Conservation (phyloP, 2,113 vertebrate species). For the Sapajus apella region DNA sequence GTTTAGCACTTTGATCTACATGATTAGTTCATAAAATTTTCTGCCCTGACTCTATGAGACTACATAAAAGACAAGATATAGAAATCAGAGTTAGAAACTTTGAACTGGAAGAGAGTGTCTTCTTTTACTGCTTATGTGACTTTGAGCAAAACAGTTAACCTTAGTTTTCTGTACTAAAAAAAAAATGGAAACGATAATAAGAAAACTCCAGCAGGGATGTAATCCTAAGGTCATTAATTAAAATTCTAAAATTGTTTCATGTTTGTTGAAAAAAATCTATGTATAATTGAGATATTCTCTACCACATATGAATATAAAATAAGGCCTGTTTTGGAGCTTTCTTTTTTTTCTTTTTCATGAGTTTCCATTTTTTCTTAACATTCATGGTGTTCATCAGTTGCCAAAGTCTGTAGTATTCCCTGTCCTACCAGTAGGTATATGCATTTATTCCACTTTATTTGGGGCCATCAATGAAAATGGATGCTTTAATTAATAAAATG, state of each 20-base stretch:
- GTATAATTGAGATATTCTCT: neutral
- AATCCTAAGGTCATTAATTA: neutral
- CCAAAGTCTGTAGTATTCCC: neutral
- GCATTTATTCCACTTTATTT: neutral
- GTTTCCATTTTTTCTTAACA: neutral
- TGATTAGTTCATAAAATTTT: neutral
- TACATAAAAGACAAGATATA: neutral
- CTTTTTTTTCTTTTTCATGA: neutral
- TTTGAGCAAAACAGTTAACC: neutral
- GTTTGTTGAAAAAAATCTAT: neutral
- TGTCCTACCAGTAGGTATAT: rapidly evolving
- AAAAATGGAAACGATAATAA: neutral
- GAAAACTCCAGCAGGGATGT: neutral
- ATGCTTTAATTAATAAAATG: neutral
- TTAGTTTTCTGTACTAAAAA: neutral
- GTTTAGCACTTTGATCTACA: neutral
- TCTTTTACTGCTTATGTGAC: neutral
- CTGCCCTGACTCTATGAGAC: neutral
- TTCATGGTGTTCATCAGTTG: neutral
- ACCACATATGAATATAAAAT: neutral
- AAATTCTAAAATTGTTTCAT: neutral
- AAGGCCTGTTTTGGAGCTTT: neutral
- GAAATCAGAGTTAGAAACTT: neutral
- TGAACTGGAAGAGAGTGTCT: neutral
- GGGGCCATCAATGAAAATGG: neutral